phyloP scores from a whole-genome alignment of 2,888 invertebrate genomes.

The Tridacna gigas region DNA sequence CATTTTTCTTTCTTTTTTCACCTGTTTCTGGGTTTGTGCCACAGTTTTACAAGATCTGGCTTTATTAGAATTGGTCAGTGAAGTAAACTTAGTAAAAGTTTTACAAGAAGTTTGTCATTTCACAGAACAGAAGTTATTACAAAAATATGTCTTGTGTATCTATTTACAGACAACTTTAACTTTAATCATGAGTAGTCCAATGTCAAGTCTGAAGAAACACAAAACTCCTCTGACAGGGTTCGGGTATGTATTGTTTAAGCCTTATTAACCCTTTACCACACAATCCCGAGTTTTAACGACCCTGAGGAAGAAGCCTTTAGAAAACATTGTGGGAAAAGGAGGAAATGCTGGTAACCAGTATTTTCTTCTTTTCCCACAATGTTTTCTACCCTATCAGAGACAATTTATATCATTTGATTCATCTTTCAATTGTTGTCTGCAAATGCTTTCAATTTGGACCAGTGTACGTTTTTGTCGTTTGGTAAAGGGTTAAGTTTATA shows the following conservation, averaged over 20 bases:
- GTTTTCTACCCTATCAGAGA: no score
- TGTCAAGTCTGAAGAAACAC: slow-evolving; percentile 78
- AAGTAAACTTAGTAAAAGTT: no score
- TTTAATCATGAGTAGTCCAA: slow-evolving; percentile 73
- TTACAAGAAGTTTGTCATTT: no score
- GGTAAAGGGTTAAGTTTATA: no score
- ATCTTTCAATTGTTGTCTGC: no score
- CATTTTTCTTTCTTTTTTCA: neutral
- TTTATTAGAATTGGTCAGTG: no score
- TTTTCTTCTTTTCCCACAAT: neutral
- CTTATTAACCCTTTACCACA: neutral
- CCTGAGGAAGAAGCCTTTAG: neutral
- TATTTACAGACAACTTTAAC: neutral
- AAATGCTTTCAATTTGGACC: no score
- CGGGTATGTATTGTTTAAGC: slow-evolving; percentile 55
- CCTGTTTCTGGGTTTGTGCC: neutral
- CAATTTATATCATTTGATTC: no score
- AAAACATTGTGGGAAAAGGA: neutral
- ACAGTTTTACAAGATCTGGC: neutral
- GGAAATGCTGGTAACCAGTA: neutral
- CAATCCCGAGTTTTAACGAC: no score
- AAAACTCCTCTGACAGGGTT: slow-evolving; percentile 68
- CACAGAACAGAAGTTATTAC: neutral
- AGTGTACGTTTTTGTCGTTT: no score
- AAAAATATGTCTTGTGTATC: neutral